These are phyloP conservation scores for Drosophila tanythrix DNA, from an alignment of 2,888 invertebrate genomes.

Conservation along the genomic window DNA sequence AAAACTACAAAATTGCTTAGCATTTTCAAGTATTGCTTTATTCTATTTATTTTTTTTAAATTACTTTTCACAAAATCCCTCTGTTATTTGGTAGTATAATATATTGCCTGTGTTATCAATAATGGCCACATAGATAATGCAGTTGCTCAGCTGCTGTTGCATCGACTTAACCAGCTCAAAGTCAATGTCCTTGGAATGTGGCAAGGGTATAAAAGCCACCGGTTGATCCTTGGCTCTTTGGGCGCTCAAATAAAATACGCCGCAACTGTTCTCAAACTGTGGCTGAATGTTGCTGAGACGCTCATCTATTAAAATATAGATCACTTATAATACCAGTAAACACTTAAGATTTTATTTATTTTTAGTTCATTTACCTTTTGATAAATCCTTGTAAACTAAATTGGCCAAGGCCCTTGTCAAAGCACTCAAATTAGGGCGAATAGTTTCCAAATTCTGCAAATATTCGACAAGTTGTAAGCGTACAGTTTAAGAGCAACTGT, in stretches of 20 bases:
- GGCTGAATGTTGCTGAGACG: conserved; percentile 49
- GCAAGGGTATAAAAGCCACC: conserved; percentile 64
- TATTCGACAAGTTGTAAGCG: not conserved
- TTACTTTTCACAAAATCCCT: conserved; percentile 66
- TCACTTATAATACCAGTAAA: not conserved
- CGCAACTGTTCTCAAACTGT: conserved; percentile 51
- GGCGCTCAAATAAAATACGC: conserved; percentile 69
- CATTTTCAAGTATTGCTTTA: not conserved
- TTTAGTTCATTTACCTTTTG: conserved; percentile 37
- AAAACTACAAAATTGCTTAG: not conserved
- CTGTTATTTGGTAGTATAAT: conserved; percentile 85
- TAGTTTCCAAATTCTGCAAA: conserved; percentile 81
- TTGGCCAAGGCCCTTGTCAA: conserved; percentile 85
- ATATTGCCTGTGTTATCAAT: conserved; percentile 85
- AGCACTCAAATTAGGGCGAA: conserved; percentile 84
- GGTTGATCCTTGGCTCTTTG: conserved; percentile 12
- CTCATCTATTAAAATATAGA: conserved; percentile 43
- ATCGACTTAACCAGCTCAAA: conserved; percentile 57
- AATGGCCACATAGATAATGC: conserved; percentile 82
- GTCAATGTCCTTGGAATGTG: conserved; percentile 62
- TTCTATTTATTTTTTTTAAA: no score
- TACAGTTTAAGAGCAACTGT: not conserved
- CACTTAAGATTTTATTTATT: not conserved
- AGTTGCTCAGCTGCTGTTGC: conserved; percentile 55
- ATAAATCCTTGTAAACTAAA: conserved; percentile 86